These are phyloP conservation scores for Allophyes oxyacanthae DNA, from an alignment of 2,888 invertebrate species.

Conservation along the genomic window DNA sequence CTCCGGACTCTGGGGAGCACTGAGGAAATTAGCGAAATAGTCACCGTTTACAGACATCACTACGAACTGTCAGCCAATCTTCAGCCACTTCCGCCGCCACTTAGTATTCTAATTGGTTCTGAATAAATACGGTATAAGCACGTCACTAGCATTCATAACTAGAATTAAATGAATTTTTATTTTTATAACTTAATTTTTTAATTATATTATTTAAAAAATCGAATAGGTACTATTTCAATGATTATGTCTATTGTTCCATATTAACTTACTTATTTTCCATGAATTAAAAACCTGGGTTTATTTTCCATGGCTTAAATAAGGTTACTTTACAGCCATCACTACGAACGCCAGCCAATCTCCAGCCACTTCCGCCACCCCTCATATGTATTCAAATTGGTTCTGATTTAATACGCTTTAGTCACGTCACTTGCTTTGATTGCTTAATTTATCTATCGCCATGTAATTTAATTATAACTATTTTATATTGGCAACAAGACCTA, in stretches of 20 bases:
- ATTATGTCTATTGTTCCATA: too few species aligned
- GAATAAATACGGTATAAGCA: conserved; percentile 15
- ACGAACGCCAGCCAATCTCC: conserved; percentile 32
- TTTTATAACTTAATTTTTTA: too few species aligned
- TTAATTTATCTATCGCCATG: too few species aligned
- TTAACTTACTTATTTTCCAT: too few species aligned
- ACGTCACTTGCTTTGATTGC: conserved; percentile 11
- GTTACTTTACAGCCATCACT: conserved; percentile 13
- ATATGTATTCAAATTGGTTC: conserved; percentile 44
- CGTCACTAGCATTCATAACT: too few species aligned
- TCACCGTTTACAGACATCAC: conserved; percentile 12
- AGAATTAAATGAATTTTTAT: too few species aligned
- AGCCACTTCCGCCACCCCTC: conserved; percentile 21
- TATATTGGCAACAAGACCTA: too few species aligned
- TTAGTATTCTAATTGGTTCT: conserved; percentile 43
- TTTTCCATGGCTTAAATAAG: too few species aligned
- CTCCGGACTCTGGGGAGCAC: conserved; percentile 13
- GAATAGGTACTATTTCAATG: too few species aligned
- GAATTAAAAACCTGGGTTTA: too few species aligned
- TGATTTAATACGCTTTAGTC: conserved; percentile 15
- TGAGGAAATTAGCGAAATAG: conserved; percentile 23
- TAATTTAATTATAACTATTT: too few species aligned
- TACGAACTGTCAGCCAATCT: conserved; percentile 31
- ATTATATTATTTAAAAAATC: too few species aligned
- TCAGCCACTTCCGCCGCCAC: conserved; percentile 18